Evolutionary conservation across 2,888 invertebrate species (phyloP).

Genomic region (Biston stratarius): DNA sequence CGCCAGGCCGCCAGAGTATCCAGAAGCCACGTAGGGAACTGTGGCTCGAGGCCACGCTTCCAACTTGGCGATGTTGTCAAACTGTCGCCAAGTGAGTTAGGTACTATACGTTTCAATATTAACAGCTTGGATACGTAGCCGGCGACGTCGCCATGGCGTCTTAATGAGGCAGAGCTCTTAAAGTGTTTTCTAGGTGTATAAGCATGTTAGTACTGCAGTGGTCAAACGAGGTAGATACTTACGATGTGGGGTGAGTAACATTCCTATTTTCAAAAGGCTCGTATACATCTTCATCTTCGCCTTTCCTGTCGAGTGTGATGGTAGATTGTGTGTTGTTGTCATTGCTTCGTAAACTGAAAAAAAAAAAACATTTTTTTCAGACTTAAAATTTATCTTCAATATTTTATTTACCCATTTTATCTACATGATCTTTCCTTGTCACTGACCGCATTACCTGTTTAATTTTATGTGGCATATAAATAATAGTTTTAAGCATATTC

Average conservation of each 20-base stretch:
- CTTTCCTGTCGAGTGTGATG: conserved; percentile 51
- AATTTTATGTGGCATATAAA: neutral
- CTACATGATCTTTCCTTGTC: too few relatives aligned
- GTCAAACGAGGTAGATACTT: conserved; percentile 61
- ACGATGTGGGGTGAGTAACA: conserved; percentile 89
- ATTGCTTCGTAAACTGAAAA: conserved; percentile 37
- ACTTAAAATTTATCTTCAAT: neutral
- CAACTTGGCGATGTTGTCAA: too few relatives aligned
- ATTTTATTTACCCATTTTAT: neutral
- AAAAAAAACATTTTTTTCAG: neutral
- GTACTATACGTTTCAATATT: too few relatives aligned
- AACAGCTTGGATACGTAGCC: too few relatives aligned
- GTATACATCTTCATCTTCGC: conserved; percentile 75
- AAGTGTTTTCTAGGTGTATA: too few relatives aligned
- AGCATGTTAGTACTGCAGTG: neutral
- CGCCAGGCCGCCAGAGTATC: too few relatives aligned
- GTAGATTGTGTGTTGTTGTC: conserved; percentile 62
- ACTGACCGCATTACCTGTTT: neutral
- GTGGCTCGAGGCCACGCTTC: too few relatives aligned
- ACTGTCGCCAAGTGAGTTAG: too few relatives aligned
- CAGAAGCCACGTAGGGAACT: too few relatives aligned
- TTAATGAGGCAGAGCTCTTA: too few relatives aligned
- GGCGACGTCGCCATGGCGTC: too few relatives aligned
- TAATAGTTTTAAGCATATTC: neutral
- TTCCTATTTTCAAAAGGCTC: conserved; percentile 90